Evolutionary conservation across 2,888 invertebrate genomes (phyloP), one percentile per base, ranked within the genome.

Genomic region (Sinohyriopsis cumingii): DNA sequence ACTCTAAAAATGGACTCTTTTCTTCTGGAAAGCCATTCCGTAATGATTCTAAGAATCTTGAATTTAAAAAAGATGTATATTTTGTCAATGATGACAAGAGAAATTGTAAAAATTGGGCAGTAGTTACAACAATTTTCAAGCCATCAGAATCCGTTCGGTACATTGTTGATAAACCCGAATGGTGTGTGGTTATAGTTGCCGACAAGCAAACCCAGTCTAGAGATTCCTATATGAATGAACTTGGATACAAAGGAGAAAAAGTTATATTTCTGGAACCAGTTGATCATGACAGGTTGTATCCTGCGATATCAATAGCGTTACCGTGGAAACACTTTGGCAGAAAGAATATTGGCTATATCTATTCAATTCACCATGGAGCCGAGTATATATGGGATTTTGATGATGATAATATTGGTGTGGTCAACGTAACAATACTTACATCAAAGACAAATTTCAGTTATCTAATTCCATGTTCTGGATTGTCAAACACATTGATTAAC

Each of bases 341-440:
- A 33, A 72, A 72, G 33, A 72, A 72, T 63, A 68, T 72, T 19
- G 72, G 72, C 60, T 72, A 68, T 55, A 68, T 72, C 59, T 72
- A 66, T n/a, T 68, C 72, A 4, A 72, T 72, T 20, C 65, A 68
- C 20, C 68, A 63, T 45, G 57, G 61, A 1, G 68, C 68, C 6
- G 60, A 72, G 28, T 53, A 54, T 19, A 71, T 71, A 9, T 71
- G 71, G 71, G 71, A 71, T 62, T 71, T 67, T 57, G 72, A 68
- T 66, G 72, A 72, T 54, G 68, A 68, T 53, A 72, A 72, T 59
- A 22, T 20, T 57, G 24, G 19, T 65, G 19, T 55, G 25, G 1
- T 12, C 22, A 55, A 63, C 54, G 2, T 63, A 6, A 20, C 24
- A 1, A 22, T 24, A 2, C 54, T 25, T 54, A 15, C 5, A 2